Conservation (phyloP, 2,797 vertebrate species). For the Leptodactylus fallax region DNA sequence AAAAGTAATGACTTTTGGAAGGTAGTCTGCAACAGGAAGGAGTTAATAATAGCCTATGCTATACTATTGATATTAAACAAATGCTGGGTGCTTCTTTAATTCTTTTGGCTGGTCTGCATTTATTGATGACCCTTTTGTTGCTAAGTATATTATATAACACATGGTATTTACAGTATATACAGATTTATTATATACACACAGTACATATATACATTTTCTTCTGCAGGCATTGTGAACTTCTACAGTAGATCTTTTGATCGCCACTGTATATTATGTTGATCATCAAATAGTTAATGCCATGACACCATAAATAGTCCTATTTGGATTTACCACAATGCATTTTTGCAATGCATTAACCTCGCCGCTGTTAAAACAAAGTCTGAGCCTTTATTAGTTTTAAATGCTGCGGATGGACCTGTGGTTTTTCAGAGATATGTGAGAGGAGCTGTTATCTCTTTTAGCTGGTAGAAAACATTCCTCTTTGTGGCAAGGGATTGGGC, state of each 20-base stretch:
- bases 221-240: background rate
- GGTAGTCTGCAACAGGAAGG: too few species aligned
- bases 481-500: slow-evolving; percentile 63
- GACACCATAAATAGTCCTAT: slow-evolving; percentile 49
- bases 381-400: slow-evolving; percentile 64
- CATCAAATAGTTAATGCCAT: slow-evolving; percentile 38
- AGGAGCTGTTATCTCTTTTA: slow-evolving; percentile 63
- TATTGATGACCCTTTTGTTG: too few species aligned
- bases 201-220: background rate
- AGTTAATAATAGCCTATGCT: too few species aligned
- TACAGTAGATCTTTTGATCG: background rate
- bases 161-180: too few species aligned
- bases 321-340: slow-evolving; percentile 57
- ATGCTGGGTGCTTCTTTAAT: too few species aligned
- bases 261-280: background rate
- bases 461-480: slow-evolving; percentile 63
- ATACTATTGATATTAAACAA: too few species aligned
- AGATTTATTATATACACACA: too few species aligned
- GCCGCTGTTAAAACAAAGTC: slow-evolving; percentile 61
- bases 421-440: slow-evolving; percentile 63
- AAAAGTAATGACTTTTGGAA: too few species aligned
- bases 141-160: too few species aligned
- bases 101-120: too few species aligned
- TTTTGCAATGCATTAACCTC: slow-evolving; percentile 62
- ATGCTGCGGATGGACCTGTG: slow-evolving; percentile 63